A percentile compares a stretch with the other conserved stretches of the same genome.
phyloP scores from a whole-genome alignment of 2,113 vertebrate species.

The Corythornis vintsioides region DNA sequence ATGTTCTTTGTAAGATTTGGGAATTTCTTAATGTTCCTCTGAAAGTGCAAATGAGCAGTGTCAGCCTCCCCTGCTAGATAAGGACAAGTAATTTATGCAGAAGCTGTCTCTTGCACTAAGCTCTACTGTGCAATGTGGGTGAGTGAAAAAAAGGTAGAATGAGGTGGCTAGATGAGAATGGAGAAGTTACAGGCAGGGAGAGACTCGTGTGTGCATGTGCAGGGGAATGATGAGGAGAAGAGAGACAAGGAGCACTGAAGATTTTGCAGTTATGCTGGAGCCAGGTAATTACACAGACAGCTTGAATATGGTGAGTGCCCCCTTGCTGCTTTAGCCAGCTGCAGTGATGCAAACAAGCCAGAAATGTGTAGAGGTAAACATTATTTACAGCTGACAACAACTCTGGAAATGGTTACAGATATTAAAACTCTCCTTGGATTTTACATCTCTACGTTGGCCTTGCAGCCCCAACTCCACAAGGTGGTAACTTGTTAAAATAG shows the following conservation, averaged over 20 bases:
- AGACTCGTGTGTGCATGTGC: fast-evolving
- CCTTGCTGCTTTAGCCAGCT: background rate
- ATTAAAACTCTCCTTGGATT: background rate
- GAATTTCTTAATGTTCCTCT: background rate
- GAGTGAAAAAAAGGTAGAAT: background rate
- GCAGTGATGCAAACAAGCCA: background rate
- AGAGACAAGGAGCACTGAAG: background rate
- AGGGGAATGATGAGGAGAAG: background rate
- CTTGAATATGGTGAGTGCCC: background rate
- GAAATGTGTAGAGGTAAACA: background rate
- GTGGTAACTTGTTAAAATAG: background rate
- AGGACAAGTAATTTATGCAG: background rate
- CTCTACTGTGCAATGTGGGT: background rate
- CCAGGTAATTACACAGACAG: background rate
- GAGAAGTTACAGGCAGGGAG: background rate
- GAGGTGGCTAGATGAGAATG: background rate
- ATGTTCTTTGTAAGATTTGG: background rate
- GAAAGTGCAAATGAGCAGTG: background rate
- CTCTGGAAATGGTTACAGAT: background rate
- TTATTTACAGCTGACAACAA: background rate
- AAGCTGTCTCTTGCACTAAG: background rate
- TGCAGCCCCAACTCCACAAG: background rate
- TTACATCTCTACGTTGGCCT: background rate
- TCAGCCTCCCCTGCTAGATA: background rate
- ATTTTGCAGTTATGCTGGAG: background rate